Base-by-base conservation (phyloP, 1,140 invertebrate species). In the Rhagoletis zephyria region DNA sequence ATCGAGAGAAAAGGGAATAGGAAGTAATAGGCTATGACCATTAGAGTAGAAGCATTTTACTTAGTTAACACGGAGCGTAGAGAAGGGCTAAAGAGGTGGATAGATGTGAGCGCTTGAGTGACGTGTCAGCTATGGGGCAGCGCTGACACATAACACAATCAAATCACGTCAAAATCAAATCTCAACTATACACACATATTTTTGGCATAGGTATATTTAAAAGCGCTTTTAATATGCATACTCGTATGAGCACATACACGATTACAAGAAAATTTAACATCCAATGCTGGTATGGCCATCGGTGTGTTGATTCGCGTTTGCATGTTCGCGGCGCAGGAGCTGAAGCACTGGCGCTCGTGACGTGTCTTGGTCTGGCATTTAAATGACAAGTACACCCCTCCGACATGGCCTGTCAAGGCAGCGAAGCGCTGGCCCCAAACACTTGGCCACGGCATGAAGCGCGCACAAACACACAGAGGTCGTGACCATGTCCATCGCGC, bases 311-410 rank as follows among this genome's bases (percentile, higher is more conserved):
- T 30, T 30, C 48, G 45, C 42, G 48, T 81, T 59, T 30, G 12
- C n/a, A n/a, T 51, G 16, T 30, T 42, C n/a, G 70, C 16, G 48
- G 2, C 9, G n/a, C n/a, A 56, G 74, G 48, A 30, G 48, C 67
- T 42, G 67, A 3, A 42, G 40, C 5, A 42, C 40, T 2, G 42
- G 1, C 9, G 16, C 67, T n/a, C 74, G 74, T 81, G 74, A 81
- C 74, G 56, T 19, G 48, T 19, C 48, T 56, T 59, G 74, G 74
- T 56, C 48, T 19, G 74, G 48, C 74, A 81, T 81, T 56, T 81
- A 81, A 81, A 81, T 81, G 74, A 81, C 74, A 81, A 81, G 74
- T 48, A 81, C 74, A 48, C 74, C 74, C 74, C 74, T 56, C 45
- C 45, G 74, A 19, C 48, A 56, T n/a, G 74, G 48, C 48, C 48